These are phyloP conservation scores for Hemibagrus wyckioides DNA, from an alignment of 2,113 vertebrate genomes.

Conservation along the genomic window DNA sequence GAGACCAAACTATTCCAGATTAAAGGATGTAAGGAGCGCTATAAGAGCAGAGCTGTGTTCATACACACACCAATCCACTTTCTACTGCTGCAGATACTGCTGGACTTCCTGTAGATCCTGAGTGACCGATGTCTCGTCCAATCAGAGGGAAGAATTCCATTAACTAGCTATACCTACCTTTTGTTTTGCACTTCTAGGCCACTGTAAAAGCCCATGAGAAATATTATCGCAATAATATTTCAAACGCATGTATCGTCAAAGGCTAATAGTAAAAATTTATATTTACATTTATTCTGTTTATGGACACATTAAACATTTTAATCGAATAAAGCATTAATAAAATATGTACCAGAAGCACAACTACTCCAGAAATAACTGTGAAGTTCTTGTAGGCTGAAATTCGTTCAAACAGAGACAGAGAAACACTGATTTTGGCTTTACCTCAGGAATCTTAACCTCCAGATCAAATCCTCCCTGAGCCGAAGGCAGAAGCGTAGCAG, in stretches of 20 bases:
- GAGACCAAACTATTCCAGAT: too few species aligned
- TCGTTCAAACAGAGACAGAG: not conserved
- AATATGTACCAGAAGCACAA: not conserved
- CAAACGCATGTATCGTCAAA: too few species aligned
- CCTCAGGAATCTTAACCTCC: constrained; percentile 70
- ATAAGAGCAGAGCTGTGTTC: too few species aligned
- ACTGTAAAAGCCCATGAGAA: not conserved
- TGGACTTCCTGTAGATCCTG: too few species aligned
- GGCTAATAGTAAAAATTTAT: not conserved
- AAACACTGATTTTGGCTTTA: constrained; percentile 25
- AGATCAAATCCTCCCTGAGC: constrained; percentile 65
- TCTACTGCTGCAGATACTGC: too few species aligned
- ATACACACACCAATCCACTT: too few species aligned
- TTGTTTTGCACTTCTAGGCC: too few species aligned
- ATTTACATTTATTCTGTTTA: not conserved
- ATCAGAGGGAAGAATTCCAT: too few species aligned
- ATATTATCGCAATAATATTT: not conserved
- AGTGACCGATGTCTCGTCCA: too few species aligned
- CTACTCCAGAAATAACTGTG: not conserved
- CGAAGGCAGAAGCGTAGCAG: constrained; percentile 56
- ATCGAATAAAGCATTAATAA: not conserved
- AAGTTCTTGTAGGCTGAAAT: not conserved
- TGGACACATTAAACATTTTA: not conserved
- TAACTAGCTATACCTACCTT: too few species aligned
- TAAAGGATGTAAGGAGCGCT: too few species aligned